Percentiles rank a stretch among this genome's conserved stretches.
These are phyloP conservation scores for Dugesia japonica DNA, from an alignment of 2,888 invertebrate genomes.

Conservation along the genomic window DNA sequence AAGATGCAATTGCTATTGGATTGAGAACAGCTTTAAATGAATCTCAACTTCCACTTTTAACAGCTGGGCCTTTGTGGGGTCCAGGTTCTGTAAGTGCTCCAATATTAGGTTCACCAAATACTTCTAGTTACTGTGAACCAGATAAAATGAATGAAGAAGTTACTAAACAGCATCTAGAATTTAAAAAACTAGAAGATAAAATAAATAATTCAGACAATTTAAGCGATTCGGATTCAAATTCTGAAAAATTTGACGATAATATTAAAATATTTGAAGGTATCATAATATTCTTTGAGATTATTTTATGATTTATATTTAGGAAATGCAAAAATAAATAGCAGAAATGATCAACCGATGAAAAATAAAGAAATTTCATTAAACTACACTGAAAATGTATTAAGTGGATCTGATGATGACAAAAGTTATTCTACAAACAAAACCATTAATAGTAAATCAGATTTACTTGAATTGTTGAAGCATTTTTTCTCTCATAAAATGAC, in stretches of 20 bases:
- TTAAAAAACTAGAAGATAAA: neutral
- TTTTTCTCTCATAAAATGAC: neutral
- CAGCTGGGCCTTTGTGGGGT: conserved; percentile 47
- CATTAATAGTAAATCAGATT: neutral
- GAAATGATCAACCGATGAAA: neutral
- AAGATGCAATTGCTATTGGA: conserved; percentile 53
- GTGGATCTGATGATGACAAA: neutral
- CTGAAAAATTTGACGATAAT: neutral
- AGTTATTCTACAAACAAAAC: neutral
- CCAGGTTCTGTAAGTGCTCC: conserved; percentile 45
- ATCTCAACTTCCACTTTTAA: conserved; percentile 42
- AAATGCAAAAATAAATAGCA: neutral
- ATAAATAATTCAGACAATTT: neutral
- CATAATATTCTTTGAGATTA: too few species aligned
- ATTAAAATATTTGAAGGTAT: neutral
- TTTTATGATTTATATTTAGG: neutral
- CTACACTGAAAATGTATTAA: neutral
- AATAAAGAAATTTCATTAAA: neutral
- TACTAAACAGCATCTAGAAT: neutral
- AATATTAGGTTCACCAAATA: neutral
- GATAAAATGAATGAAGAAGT: too few species aligned
- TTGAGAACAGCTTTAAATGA: conserved; percentile 22
- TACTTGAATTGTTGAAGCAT: neutral
- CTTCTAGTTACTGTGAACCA: neutral
- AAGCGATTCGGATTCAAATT: neutral